Conservation (phyloP, 2,888 invertebrate species). For the Myathropa florea region DNA sequence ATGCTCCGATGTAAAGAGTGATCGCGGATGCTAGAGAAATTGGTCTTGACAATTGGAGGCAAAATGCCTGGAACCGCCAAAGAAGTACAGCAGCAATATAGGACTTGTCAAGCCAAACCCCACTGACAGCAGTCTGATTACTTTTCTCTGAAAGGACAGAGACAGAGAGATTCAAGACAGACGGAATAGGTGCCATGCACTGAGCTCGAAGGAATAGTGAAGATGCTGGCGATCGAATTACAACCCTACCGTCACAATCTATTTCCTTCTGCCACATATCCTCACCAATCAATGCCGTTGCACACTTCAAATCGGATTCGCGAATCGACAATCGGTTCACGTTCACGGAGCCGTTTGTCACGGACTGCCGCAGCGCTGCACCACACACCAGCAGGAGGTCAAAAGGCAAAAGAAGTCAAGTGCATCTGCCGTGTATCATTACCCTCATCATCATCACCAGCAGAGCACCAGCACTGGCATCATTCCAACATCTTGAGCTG, state of each 20-base stretch:
- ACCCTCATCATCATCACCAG: slow-evolving; percentile 33
- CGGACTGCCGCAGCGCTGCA: slow-evolving; percentile 23
- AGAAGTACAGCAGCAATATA: no score
- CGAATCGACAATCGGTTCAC: slow-evolving; percentile 56
- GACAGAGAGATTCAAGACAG: no score
- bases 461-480: slow-evolving; percentile 23
- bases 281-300: slow-evolving; percentile 16
- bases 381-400: slow-evolving; percentile 39
- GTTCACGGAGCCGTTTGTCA: slow-evolving; percentile 45
- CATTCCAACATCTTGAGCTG: slow-evolving; percentile 22
- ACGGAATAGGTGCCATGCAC: no score
- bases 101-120: no score
- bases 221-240: background rate
- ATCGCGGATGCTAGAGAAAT: no score
- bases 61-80: no score
- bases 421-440: slow-evolving; percentile 60
- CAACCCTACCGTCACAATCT: background rate
- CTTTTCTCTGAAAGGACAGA: no score
- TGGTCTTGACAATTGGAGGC: no score
- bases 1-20: no score
- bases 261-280: background rate
- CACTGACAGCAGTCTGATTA: no score
- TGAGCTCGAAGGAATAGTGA: background rate
- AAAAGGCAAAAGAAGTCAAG: slow-evolving; percentile 63
- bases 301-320: slow-evolving; percentile 6